Evolutionary conservation across 1,140 invertebrate genomes (phyloP).

Genomic region (Eurytemora carolleeae): DNA sequence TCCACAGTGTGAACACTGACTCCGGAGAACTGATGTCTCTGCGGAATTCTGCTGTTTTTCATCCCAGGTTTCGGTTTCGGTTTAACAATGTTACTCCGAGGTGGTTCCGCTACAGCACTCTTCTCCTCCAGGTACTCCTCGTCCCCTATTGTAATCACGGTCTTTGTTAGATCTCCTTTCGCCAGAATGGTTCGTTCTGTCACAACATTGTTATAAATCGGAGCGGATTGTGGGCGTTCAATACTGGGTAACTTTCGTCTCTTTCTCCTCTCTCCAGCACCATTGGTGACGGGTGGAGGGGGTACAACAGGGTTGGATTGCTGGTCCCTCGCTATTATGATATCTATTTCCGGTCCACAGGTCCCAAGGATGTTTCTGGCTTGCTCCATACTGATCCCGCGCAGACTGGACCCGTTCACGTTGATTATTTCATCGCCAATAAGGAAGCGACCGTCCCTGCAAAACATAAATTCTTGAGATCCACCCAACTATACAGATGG

Average conservation of each 20-base stretch:
- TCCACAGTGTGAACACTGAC: neutral
- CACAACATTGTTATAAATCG: constrained; percentile 4
- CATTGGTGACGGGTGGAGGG: neutral
- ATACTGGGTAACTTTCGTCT: constrained; percentile 7
- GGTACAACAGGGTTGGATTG: constrained; percentile 5
- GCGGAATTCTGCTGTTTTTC: neutral
- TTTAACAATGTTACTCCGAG: neutral
- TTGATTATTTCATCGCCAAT: constrained; percentile 65
- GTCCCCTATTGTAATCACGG: constrained; percentile 11
- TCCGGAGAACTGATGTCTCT: neutral
- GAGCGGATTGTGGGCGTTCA: constrained; percentile 13
- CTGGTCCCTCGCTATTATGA: constrained; percentile 35
- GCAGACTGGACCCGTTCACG: constrained; percentile 55
- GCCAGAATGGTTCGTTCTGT: neutral
- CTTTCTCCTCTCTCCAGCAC: constrained; percentile 3
- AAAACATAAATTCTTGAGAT: too few relatives aligned
- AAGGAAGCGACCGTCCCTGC: constrained; percentile 37
- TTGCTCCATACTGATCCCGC: constrained; percentile 50
- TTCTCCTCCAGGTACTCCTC: neutral
- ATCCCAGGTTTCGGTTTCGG: neutral
- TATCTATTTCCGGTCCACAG: constrained; percentile 43
- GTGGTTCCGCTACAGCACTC: neutral
- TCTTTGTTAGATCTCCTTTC: constrained; percentile 1
- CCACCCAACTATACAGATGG: too few relatives aligned
- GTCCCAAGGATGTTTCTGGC: constrained; percentile 43